Evolutionary conservation across 2,113 vertebrate genomes (phyloP).

Genomic region (Lonchura striata): DNA sequence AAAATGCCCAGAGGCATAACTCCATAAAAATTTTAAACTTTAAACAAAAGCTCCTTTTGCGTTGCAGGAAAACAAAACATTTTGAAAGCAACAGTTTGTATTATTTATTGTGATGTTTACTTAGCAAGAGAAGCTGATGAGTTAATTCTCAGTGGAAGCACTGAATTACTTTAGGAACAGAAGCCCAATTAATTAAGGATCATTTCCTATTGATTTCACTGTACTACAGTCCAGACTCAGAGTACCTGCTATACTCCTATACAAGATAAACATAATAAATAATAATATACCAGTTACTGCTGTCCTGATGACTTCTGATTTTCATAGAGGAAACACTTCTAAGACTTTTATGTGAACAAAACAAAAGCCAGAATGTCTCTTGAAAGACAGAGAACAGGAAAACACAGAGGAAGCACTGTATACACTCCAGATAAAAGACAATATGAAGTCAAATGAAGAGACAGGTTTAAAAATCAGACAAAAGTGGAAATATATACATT

Average conservation of each 20-base stretch:
- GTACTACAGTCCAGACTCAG: not conserved
- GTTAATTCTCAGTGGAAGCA: slow-evolving; percentile 35
- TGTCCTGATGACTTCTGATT: not conserved
- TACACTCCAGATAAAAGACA: not conserved
- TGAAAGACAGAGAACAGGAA: not conserved
- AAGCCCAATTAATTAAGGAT: slow-evolving; percentile 44
- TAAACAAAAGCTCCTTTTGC: slow-evolving; percentile 43
- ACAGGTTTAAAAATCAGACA: not conserved
- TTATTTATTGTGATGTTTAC: slow-evolving; percentile 43
- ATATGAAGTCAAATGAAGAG: not conserved
- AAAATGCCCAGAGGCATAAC: slow-evolving; percentile 40
- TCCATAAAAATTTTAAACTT: slow-evolving; percentile 45
- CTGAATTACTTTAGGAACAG: slow-evolving; percentile 44
- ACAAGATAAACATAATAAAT: slow-evolving; percentile 2
- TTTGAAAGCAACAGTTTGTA: slow-evolving; percentile 37
- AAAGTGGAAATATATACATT: not conserved
- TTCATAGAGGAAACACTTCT: not conserved
- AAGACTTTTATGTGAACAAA: not conserved
- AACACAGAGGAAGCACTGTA: not conserved
- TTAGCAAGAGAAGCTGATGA: slow-evolving; percentile 9
- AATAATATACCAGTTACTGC: not conserved
- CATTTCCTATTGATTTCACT: slow-evolving; percentile 35
- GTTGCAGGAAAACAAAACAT: slow-evolving; percentile 23
- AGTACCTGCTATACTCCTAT: not conserved
- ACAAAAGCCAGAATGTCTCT: not conserved